Percentiles rank a stretch among this genome's conserved stretches.
Conservation (phyloP, 2,113 vertebrate genomes). For the Corynorhinus townsendii region DNA sequence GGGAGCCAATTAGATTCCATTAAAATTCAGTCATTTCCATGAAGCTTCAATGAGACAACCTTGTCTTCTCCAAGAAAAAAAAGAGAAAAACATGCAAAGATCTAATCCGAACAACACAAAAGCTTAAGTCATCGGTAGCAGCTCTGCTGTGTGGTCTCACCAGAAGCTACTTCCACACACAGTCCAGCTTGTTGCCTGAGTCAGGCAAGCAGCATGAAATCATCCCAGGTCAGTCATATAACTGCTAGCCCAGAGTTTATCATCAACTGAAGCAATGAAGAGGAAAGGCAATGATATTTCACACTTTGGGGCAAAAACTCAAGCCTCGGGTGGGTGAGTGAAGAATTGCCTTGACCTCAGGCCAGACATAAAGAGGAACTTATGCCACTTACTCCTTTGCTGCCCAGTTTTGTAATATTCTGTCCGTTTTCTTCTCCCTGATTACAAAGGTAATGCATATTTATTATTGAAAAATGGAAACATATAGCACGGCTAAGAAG, state of each 20-base stretch:
- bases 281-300: not conserved
- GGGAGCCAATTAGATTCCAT: conserved; percentile 78
- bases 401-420: not conserved
- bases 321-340: accelerated
- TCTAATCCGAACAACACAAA: conserved; percentile 49
- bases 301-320: not conserved
- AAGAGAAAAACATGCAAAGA: conserved; percentile 14
- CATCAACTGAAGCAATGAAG: not conserved
- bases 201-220: not conserved
- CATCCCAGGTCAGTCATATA: not conserved
- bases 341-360: not conserved
- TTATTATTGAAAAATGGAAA: not conserved
- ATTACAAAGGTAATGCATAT: not conserved
- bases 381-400: not conserved
- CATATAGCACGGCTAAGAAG: not conserved
- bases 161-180: not conserved
- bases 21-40: conserved; percentile 77
- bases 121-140: not conserved
- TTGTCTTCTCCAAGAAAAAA: conserved; percentile 50
- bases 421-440: not conserved
- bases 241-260: not conserved
- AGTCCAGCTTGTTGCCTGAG: not conserved
- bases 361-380: not conserved
- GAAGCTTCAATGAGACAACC: conserved; percentile 65
- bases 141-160: not conserved